Conservation (phyloP, 2,888 invertebrate genomes). For the Paralinhomoeus sp. region DNA sequence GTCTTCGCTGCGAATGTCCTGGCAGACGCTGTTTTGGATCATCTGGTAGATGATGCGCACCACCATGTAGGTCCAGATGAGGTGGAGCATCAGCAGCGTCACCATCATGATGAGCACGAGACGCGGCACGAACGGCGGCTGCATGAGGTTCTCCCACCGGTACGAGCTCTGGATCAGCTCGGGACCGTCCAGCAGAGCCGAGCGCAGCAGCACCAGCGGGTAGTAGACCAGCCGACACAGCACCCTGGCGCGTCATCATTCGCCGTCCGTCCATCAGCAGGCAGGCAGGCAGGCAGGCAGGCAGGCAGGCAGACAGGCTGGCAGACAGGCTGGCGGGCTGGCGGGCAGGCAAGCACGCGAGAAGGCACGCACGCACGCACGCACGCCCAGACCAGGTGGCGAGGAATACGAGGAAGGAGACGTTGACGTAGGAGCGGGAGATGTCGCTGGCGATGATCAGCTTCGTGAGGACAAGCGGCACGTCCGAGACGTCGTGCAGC, state of each 20-base stretch:
- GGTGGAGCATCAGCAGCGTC: background rate
- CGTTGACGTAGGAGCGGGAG: conserved; percentile 11
- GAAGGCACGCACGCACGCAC: no score
- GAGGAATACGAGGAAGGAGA: conserved; percentile 15
- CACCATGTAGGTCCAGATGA: background rate
- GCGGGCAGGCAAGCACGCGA: no score
- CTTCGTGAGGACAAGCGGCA: conserved; percentile 27
- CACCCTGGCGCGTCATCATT: conserved; percentile 19
- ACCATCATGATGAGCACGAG: background rate
- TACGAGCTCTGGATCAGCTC: conserved; percentile 18
- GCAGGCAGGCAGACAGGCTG: no score
- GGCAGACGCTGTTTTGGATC: no score
- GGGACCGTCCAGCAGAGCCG: conserved; percentile 16
- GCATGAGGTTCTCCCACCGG: background rate
- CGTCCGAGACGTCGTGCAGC: conserved; percentile 30
- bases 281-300: no score
- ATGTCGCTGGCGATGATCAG: conserved; percentile 14
- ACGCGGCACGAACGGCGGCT: background rate
- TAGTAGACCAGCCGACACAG: conserved; percentile 16
- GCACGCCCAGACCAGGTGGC: no score
- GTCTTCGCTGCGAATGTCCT: no score
- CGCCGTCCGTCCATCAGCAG: no score
- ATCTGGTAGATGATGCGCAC: background rate
- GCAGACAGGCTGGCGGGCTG: no score
- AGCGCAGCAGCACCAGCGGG: conserved; percentile 16